These are phyloP conservation scores for Subanguina moxae DNA, from an alignment of 1,140 invertebrate genomes.

Conservation along the genomic window DNA sequence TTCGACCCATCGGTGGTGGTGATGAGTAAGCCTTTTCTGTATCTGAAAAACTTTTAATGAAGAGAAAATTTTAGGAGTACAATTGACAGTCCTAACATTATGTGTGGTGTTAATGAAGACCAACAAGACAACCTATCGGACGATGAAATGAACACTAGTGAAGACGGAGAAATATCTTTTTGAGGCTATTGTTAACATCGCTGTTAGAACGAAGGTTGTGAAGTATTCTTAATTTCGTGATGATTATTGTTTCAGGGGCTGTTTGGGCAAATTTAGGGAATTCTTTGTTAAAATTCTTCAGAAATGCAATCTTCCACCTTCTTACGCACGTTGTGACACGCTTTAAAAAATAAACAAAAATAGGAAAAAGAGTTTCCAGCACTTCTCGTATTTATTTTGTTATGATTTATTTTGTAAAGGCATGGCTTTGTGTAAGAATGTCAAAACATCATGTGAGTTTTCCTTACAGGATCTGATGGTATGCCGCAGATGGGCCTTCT, in stretches of 20 bases:
- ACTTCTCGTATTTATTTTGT: too few relatives aligned
- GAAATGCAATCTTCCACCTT: too few relatives aligned
- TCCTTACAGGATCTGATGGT: background rate
- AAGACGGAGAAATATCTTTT: conserved; percentile 26
- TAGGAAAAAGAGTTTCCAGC: too few relatives aligned
- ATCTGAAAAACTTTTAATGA: background rate
- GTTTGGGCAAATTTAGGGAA: too few relatives aligned
- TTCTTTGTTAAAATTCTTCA: too few relatives aligned
- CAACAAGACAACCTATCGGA: conserved; percentile 8
- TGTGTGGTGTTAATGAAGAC: background rate
- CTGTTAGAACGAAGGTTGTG: too few relatives aligned
- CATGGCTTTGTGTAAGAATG: background rate
- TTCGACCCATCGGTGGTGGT: conserved; percentile 20
- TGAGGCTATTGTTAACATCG: background rate
- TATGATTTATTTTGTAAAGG: background rate
- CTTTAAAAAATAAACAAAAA: too few relatives aligned
- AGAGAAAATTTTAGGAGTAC: conserved; percentile 11
- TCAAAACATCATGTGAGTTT: conserved; percentile 2
- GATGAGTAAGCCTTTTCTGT: conserved; percentile 14
- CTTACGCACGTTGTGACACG: too few relatives aligned
- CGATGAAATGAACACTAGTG: conserved; percentile 27
- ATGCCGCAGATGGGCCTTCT: background rate
- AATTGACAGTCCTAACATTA: conserved; percentile 12
- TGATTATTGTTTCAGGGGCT: too few relatives aligned
- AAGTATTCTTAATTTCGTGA: too few relatives aligned